A percentile compares a stretch with the other conserved stretches of the same genome.
phyloP scores from a whole-genome alignment of 1,140 invertebrate species.

The Asobara japonica region DNA sequence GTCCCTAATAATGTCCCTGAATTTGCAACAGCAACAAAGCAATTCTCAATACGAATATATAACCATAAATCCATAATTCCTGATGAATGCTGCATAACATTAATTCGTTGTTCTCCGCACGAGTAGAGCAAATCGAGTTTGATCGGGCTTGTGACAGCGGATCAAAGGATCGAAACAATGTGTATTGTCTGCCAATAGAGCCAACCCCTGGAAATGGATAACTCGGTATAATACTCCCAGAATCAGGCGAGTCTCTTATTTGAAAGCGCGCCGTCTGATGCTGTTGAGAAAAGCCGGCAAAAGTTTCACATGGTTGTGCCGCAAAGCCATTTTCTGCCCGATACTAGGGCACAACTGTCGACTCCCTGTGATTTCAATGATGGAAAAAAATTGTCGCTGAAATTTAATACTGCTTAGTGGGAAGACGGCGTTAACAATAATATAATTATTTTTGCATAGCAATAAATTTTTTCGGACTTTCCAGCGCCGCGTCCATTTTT shows the following conservation, averaged over 20 bases:
- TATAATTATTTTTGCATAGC: too few species aligned
- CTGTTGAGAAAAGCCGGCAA: not conserved
- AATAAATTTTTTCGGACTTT: too few species aligned
- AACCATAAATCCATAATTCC: not conserved
- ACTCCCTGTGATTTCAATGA: too few species aligned
- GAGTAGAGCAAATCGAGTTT: slow-evolving; percentile 37
- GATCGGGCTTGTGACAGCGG: slow-evolving; percentile 27
- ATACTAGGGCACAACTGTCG: too few species aligned
- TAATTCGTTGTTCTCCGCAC: slow-evolving; percentile 26
- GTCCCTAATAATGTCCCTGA: not conserved
- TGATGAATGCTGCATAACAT: not conserved
- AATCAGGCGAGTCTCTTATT: not conserved
- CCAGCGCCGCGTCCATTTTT: too few species aligned
- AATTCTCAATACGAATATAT: not conserved
- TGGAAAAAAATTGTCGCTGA: too few species aligned
- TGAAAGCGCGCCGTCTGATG: not conserved
- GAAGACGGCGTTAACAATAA: too few species aligned
- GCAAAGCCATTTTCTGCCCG: too few species aligned
- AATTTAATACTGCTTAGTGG: too few species aligned
- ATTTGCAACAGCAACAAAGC: not conserved
- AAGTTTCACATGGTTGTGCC: too few species aligned
- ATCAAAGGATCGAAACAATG: slow-evolving; percentile 30
- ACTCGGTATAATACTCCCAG: slow-evolving; percentile 1
- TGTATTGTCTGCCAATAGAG: slow-evolving; percentile 26
- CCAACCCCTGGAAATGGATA: not conserved